Evolutionary conservation across 2,113 vertebrate genomes (phyloP), one percentile per base, ranked within the genome.

Genomic region (Sterna hirundo): DNA sequence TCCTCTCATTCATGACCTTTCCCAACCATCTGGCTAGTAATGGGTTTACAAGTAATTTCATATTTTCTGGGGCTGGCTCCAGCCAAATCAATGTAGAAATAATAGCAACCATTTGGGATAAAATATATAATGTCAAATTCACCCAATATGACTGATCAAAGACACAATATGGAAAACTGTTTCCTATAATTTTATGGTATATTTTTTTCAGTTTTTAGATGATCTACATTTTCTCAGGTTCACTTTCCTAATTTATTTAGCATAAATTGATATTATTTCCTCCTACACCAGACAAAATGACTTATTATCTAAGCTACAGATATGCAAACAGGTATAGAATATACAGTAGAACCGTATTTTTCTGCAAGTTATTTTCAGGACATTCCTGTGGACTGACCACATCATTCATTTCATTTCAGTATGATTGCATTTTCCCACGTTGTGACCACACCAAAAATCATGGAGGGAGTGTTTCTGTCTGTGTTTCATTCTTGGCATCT

Each of bases 81-180:
- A 82, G 91, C 32, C 70, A 94, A 83, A 89, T 94, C 49, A 77
- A 32, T 74, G 82, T 55, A 75, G 40, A 91, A 96, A 90, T 86
- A 95, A 90, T 77, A 84, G 29, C 40, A 93, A 58, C 15, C 61
- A 88, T 95, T 96, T 93, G 78, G 54, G 72, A 83, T 84, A 88
- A 89, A 86, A 81, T 9, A n/a, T 38, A 36, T 23, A 71, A 83
- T 55, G 30, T 77, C 55, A 91, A 93, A 84, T 89, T 83, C 52
- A 83, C 13, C 49, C 60, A 85, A 71, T 79, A 77, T 70, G 58
- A 80, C 69, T 80, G 79, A 95, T 83, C 88, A 90, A 94, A 92
- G 51, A 58, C 13, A 62, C 13, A 62, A 42, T 60, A 64, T 42
- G 6, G 55, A 86, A 93, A 71, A 51, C 25, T 60, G 29, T 30